Evolutionary conservation across 1,140 invertebrate species (phyloP).

Genomic region (Panulirus ornatus): DNA sequence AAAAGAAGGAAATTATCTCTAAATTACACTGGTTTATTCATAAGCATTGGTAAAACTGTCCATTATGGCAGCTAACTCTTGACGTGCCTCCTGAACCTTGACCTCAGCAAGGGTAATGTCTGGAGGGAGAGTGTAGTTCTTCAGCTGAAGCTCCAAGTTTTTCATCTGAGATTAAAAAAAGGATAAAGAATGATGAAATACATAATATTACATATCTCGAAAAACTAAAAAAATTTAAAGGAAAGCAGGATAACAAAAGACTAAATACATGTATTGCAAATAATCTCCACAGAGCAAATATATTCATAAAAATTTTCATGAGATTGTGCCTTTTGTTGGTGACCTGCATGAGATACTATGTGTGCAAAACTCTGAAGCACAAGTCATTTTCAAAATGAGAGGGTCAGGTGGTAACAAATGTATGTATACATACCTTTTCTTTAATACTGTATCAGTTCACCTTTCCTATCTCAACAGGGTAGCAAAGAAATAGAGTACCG

Average conservation of each 20-base stretch:
- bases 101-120: constrained; percentile 54
- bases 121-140: constrained; percentile 55
- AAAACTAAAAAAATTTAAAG: background rate
- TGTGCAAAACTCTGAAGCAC: too few species aligned
- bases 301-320: background rate
- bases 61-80: constrained; percentile 49
- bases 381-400: too few species aligned
- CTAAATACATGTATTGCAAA: background rate
- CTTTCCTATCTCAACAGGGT: too few species aligned
- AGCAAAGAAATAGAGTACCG: too few species aligned
- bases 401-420: too few species aligned
- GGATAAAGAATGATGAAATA: background rate
- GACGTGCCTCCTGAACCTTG: constrained; percentile 45
- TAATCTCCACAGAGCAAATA: background rate
- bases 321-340: background rate
- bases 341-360: background rate
- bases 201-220: background rate
- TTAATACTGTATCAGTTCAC: too few species aligned
- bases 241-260: background rate
- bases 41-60: constrained; percentile 3
- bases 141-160: constrained; percentile 25
- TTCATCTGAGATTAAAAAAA: constrained; percentile 35
- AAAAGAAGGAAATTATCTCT: too few species aligned
- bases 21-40: background rate
- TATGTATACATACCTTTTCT: too few species aligned